Evolutionary conservation across 2,797 vertebrate genomes (phyloP).

Genomic region (Emys orbicularis): DNA sequence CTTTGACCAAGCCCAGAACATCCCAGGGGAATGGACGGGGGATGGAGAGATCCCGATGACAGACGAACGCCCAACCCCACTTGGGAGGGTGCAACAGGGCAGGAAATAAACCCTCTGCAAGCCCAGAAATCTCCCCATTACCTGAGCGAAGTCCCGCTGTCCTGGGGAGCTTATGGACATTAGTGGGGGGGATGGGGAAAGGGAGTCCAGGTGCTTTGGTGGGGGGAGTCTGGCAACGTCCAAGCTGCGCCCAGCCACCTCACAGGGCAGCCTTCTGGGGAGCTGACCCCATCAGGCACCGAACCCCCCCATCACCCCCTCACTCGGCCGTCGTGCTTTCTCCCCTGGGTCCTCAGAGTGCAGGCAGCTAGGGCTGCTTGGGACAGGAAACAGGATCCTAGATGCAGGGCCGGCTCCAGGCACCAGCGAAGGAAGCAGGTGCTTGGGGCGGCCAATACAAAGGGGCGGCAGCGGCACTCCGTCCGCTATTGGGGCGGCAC

Average conservation of each 20-base stretch:
- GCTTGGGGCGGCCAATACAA: too few relatives aligned
- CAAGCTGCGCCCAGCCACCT: background rate
- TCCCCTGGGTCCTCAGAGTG: rapidly evolving
- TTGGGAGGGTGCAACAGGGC: conserved; percentile 8
- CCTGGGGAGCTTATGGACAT: rapidly evolving
- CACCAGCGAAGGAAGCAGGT: too few relatives aligned
- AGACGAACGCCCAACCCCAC: background rate
- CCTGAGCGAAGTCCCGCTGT: conserved; percentile 31
- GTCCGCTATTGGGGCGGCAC: too few relatives aligned
- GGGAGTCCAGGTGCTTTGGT: background rate
- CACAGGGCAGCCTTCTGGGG: rapidly evolving
- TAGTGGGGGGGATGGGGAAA: rapidly evolving
- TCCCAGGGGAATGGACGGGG: background rate
- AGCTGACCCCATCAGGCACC: rapidly evolving
- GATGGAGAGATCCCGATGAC: conserved; percentile 34
- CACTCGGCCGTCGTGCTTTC: rapidly evolving
- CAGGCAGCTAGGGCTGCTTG: background rate
- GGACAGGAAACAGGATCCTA: background rate
- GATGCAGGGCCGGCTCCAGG: too few relatives aligned
- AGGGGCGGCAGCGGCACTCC: too few relatives aligned
- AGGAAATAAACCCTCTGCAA: background rate
- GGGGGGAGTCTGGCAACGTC: too few relatives aligned
- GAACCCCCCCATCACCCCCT: background rate
- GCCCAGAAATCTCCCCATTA: conserved; percentile 28
- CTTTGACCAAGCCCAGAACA: background rate